These are phyloP conservation scores for Frankliniella intonsa DNA, from an alignment of 2,888 invertebrate species.

Conservation along the genomic window DNA sequence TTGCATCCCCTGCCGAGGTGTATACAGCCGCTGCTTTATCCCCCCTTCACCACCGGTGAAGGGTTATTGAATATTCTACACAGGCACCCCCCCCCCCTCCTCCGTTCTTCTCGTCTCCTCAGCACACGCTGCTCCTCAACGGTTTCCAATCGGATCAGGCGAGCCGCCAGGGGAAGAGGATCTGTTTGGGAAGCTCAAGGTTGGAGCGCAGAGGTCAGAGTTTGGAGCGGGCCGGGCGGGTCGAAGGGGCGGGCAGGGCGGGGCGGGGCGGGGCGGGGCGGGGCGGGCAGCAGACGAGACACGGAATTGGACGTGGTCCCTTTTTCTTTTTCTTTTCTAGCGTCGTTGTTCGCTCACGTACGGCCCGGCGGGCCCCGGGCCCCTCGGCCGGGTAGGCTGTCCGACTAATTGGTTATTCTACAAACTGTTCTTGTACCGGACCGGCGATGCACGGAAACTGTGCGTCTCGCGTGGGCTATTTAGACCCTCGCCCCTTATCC, in stretches of 20 bases:
- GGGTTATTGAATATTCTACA: slow-evolving; percentile 19
- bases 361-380: too few species aligned
- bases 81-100: background rate
- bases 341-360: too few species aligned
- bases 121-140: slow-evolving; percentile 9
- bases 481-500: too few species aligned
- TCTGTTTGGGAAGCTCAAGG: slow-evolving; percentile 16
- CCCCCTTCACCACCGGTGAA: background rate
- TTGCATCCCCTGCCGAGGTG: too few species aligned
- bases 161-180: background rate
- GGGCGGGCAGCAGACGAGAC: background rate
- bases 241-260: too few species aligned
- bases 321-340: too few species aligned
- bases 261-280: too few species aligned
- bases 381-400: too few species aligned
- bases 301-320: background rate
- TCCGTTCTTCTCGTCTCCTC: background rate
- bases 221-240: background rate
- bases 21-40: background rate
- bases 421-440: too few species aligned
- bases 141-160: slow-evolving; percentile 26
- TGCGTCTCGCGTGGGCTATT: too few species aligned
- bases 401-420: too few species aligned
- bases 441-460: too few species aligned
- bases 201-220: slow-evolving; percentile 14